Conservation (phyloP, 2,888 invertebrate species). For the Ectobius pallidus region DNA sequence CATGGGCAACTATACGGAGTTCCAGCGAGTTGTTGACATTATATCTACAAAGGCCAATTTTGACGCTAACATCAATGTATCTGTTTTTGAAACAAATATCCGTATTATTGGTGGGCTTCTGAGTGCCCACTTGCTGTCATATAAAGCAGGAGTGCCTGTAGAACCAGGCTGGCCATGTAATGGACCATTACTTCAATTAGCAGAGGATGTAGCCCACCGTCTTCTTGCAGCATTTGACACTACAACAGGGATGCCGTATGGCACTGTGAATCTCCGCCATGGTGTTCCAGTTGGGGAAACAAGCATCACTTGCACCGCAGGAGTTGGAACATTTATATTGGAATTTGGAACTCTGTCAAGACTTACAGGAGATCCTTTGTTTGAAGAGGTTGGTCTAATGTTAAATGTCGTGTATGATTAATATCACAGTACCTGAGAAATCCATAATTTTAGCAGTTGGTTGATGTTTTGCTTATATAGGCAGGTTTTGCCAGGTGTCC, state of each 20-base stretch:
- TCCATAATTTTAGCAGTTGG: too few species aligned
- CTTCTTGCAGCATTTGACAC: constrained; percentile 90
- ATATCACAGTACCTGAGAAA: too few species aligned
- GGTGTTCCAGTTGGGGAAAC: constrained; percentile 96
- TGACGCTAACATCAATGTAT: constrained; percentile 97
- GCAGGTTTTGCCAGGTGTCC: too few species aligned
- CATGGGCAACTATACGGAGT: constrained; percentile 96
- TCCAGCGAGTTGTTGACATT: constrained; percentile 84
- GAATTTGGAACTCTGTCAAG: constrained; percentile 95
- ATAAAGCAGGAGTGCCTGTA: constrained; percentile 76
- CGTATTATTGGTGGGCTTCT: constrained; percentile 95
- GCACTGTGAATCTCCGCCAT: constrained; percentile 89
- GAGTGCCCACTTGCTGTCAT: constrained; percentile 93
- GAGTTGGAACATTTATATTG: constrained; percentile 94
- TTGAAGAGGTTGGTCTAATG: constrained; percentile 87
- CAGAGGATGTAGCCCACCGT: constrained; percentile 92
- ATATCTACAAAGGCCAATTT: constrained; percentile 74
- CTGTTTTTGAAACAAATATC: constrained; percentile 99
- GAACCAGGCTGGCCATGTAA: constrained; percentile 98
- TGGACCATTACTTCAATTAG: constrained; percentile 89
- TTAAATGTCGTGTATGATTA: too few species aligned
- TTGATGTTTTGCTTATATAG: too few species aligned
- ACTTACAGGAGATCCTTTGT: constrained; percentile 91
- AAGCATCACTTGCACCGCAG: constrained; percentile 96
- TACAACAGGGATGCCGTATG: constrained; percentile 96